Base-by-base conservation (phyloP, 2,113 vertebrate genomes). In the Bombycilla garrulus region DNA sequence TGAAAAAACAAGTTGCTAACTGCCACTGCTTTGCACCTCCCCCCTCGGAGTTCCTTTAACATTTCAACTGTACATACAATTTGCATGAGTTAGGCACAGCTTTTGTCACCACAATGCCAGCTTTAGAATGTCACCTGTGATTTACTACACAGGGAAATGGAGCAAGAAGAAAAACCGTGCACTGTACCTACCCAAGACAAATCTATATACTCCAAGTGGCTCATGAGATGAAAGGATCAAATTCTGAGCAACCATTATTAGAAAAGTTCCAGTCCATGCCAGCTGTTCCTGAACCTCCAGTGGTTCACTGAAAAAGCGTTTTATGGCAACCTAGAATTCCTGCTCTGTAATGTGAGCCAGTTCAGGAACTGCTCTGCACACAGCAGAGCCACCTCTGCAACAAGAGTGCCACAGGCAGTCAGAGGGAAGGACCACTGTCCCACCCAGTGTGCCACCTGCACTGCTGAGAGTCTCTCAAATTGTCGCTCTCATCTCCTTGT, bases 171-270 rank as follows among this genome's bases (percentile, higher is more conserved):
- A 78, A 57, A 70, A 42, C 9, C n/a, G 51, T 36, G 50, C 8
- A 18, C 14, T 5, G 10, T 5, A 36, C 11, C 50, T 9, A 42
- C 10, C 15, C 33, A 42, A 54, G 61, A 54, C 45, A 77, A 69
- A 65, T 26, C n/a, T 31, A 21, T 26, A 13, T 7, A 28, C 29
- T 76, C 28, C 31, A 15, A 65, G 33, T 28, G 85, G 67, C 20
- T 54, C 0, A 0, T 14, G 48, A 76, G 19, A 36, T 2, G 2
- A 72, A 77, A 15, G 81, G 12, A 60, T 19, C 14, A 0, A 51
- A 60, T 47, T 58, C 26, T 33, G 16, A 83, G 29, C 11, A 80
- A 61, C 6, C 42, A 29, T 28, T 66, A 11, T 28, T 35, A 79
- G 33, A 45, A 12, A 76, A 76, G 15, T 33, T 76, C 22, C 40